Base-by-base conservation (phyloP, 2,113 vertebrate genomes). In the Misgurnus mizolepis region DNA sequence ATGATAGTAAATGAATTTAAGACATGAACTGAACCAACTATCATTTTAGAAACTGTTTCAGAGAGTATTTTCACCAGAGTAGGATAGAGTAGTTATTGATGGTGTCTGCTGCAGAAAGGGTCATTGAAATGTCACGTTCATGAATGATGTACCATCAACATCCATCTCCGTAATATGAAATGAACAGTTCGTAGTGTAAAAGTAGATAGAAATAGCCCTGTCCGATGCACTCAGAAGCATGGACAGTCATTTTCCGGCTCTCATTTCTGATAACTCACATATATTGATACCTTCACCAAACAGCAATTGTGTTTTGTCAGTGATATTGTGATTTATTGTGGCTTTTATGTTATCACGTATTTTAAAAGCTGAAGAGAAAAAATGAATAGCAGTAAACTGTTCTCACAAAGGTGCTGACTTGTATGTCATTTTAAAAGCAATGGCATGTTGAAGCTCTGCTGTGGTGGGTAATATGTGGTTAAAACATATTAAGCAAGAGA, bases 91-190 rank as follows among this genome's bases (percentile, higher is more conserved):
- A 8, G 22, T 55, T 77, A 77, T 77, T 55, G 45, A 77, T 66
- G 62, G 55, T 66, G 47, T 66, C 60, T 53, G 17, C 61, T 77
- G 17, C 45, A 77, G 62, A 65, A 77, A 41, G 34, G 62, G 45
- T 66, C 74, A 77, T 76, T 65, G 60, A 76, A 76, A 76, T 65
- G 73, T 50, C 61, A 18, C 17, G 1, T 76, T 64, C 9, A 10
- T 76, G 73, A 76, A 50, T 65, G 73, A 76, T 76, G 43, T 17
- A 11, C 60, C 15, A 65, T 66, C 62, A 77, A 77, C 74, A 77
- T 41, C 62, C 34, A 4, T 53, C 53, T 55, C 62, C 27, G 64
- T 76, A 53, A 75, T 47, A 75, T 34, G 40, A 62, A 45, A 64
- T 43, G 3, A 64, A 75, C 14, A n/a, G 41, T n/a, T 64, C 27